phyloP scores from a whole-genome alignment of 1,140 invertebrate species.

The Saccostrea cuccullata region DNA sequence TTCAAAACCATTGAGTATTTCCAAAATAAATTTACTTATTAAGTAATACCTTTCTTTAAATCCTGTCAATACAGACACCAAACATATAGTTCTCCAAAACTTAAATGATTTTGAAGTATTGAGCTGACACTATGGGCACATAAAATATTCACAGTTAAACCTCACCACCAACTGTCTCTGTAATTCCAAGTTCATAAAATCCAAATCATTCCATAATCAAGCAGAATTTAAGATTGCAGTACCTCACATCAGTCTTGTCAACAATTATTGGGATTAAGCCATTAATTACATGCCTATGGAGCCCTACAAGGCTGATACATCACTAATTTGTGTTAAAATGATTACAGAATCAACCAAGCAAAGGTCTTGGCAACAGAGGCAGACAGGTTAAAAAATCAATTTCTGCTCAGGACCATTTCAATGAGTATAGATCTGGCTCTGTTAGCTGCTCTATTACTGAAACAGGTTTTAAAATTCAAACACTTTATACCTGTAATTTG shows the following conservation, averaged over 20 bases:
- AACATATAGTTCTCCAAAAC: neutral
- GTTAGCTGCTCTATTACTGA: neutral
- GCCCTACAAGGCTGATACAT: neutral
- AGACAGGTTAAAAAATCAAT: conserved; percentile 22
- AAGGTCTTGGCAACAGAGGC: neutral
- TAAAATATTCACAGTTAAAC: neutral
- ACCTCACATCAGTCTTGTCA: neutral
- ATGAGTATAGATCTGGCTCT: neutral
- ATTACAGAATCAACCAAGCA: conserved; percentile 5
- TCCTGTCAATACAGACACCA: neutral
- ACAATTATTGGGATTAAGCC: neutral
- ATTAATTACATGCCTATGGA: neutral
- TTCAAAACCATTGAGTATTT: no score
- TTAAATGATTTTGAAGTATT: neutral
- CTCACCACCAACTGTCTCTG: neutral
- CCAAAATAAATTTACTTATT: no score
- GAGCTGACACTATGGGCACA: neutral
- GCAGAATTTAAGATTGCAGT: neutral
- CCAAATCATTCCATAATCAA: neutral
- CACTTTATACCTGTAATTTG: neutral
- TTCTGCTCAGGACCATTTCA: neutral
- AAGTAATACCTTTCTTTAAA: neutral
- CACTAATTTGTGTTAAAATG: conserved; percentile 22
- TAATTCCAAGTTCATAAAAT: neutral
- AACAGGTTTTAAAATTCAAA: conserved; percentile 23